These are phyloP conservation scores for Chironex yamaguchii DNA, from an alignment of 30 jellyfish, hydroid and myxozoan genomes.

Conservation along the genomic window DNA sequence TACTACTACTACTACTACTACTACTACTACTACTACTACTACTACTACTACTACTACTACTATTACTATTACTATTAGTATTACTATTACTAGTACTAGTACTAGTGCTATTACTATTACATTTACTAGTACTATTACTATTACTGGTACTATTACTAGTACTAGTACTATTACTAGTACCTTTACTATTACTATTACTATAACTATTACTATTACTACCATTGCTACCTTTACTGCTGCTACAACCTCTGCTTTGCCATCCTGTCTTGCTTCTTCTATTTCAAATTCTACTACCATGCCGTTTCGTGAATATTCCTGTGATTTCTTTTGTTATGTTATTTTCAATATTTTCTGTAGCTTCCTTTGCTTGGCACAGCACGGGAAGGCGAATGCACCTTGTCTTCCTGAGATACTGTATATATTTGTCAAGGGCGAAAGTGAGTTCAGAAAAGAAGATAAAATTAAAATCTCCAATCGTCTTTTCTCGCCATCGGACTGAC, in stretches of 20 bases:
- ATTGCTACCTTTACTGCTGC: neutral
- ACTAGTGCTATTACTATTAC: constrained; percentile 20
- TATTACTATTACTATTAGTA: constrained; percentile 11
- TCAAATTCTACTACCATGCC: neutral
- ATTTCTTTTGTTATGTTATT: too few relatives aligned
- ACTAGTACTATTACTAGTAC: constrained; percentile 3
- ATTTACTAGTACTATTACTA: constrained; percentile 7
- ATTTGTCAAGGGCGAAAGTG: too few relatives aligned
- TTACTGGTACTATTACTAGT: constrained; percentile 8
- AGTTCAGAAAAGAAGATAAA: too few relatives aligned
- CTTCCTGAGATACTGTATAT: too few relatives aligned
- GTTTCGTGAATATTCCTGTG: too few relatives aligned
- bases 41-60: constrained; percentile 19
- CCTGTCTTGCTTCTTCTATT: neutral
- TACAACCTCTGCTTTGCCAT: neutral
- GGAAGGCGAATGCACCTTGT: too few relatives aligned
- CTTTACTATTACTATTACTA: constrained; percentile 1
- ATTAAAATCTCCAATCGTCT: too few relatives aligned
- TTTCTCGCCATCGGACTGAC: too few relatives aligned
- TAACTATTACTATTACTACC: constrained; percentile 1
- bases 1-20: constrained; percentile 17
- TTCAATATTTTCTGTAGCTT: too few relatives aligned
- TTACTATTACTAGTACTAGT: constrained; percentile 18
- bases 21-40: constrained; percentile 8
- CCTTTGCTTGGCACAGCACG: too few relatives aligned